Base-by-base conservation (phyloP, 2,797 vertebrate genomes). In the Brachyrhaphis roseni region DNA sequence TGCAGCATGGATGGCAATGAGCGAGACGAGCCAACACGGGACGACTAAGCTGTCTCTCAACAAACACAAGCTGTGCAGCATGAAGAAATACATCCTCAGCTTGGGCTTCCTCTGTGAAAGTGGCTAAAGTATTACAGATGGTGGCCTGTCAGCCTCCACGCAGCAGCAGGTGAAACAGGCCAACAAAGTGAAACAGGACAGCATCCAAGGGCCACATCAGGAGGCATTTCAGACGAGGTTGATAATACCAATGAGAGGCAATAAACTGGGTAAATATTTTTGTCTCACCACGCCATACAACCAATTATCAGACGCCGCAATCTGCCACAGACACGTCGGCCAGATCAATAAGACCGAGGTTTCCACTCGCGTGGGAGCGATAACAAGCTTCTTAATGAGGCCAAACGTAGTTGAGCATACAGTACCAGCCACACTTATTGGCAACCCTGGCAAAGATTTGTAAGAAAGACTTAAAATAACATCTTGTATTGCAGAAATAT, bases 11-110 rank as follows among this genome's bases (percentile, higher is more conserved):
- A 89, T 78, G n/a, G 47, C 72, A 85, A 87, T 78, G 76, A 87
- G 77, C n/a, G 12, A 70, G 68, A 78, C 75, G 71, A 71, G 91
- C 87, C 86, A 87, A 84, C 89, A 84, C 59, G 75, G 80, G 84
- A 85, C 6, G 45, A 77, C 78, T 81, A 88, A 90, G 84, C 82
- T 78, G 86, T 68, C 81, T 89, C 80, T 89, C 84, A 86, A 82
- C 89, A 91, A 94, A 94, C 87, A 92, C 91, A 90, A 91, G 91
- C 92, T 92, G 90, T 90, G 90, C 88, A 84, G 87, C 81, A 78
- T 88, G 87, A 88, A 86, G 84, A 85, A 87, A 81, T 84, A 81
- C 72, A 68, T 90, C 87, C 87, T 81, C 80, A 88, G 87, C 81
- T 73, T 82, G 76, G 59, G 82, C 84, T 51, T 49, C 45, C 31